Conservation (phyloP, 2,113 vertebrate genomes). For the Dolichotis patagonum region DNA sequence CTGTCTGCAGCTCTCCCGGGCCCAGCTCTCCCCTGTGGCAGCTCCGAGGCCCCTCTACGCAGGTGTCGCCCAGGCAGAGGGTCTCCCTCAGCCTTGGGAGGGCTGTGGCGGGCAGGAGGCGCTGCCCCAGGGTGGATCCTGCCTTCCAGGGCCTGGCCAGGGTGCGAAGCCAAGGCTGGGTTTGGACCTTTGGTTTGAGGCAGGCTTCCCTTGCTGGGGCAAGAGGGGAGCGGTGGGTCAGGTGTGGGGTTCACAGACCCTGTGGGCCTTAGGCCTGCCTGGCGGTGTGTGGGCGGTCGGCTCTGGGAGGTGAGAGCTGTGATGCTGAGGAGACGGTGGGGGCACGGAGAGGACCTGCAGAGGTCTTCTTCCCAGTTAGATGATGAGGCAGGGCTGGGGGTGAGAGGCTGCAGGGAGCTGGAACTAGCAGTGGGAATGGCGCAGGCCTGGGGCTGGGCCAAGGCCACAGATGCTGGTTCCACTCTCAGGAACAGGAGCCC, state of each 20-base stretch:
- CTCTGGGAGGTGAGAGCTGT: background rate
- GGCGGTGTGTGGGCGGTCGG: background rate
- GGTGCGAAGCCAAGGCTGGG: background rate
- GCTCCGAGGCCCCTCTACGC: accelerated
- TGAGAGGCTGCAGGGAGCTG: background rate
- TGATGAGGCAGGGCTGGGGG: background rate
- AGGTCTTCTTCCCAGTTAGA: background rate
- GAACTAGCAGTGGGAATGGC: background rate
- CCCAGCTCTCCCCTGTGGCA: background rate
- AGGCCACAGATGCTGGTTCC: background rate
- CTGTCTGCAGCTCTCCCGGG: background rate
- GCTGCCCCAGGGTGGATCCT: background rate
- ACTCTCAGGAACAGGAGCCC: background rate
- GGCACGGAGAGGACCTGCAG: background rate
- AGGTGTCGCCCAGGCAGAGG: background rate
- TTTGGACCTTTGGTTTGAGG: background rate
- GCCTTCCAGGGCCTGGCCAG: background rate
- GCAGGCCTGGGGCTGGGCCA: no score
- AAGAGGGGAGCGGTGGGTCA: background rate
- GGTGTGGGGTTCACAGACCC: background rate
- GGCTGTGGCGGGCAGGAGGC: no score
- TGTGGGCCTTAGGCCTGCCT: background rate
- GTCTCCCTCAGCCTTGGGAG: background rate
- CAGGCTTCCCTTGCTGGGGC: background rate
- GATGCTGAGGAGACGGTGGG: no score